Evolutionary conservation across 1,140 invertebrate species (phyloP).

Genomic region (Acromyrmex charruanus): DNA sequence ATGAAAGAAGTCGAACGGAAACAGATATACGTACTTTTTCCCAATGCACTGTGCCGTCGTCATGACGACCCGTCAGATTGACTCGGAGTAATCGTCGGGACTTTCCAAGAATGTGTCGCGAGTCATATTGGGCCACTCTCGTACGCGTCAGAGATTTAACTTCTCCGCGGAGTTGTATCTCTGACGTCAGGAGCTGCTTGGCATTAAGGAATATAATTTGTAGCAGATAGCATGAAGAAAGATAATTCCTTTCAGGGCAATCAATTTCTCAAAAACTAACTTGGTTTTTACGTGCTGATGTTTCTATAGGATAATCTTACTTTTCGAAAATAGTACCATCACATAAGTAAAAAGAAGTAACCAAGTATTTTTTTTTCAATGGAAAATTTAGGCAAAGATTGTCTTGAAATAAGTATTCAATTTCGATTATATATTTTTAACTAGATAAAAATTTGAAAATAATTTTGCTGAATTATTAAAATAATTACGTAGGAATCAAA

Average conservation of each 20-base stretch:
- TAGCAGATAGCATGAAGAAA: not conserved
- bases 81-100: slow-evolving; percentile 69
- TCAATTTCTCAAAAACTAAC: not conserved
- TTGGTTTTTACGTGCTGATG: not conserved
- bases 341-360: slow-evolving; percentile 3
- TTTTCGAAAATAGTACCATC: not conserved
- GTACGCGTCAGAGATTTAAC: slow-evolving; percentile 2
- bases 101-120: slow-evolving; percentile 67
- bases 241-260: too few species aligned
- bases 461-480: too few species aligned
- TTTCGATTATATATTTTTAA: not conserved
- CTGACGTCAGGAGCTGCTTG: slow-evolving; percentile 24
- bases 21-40: slow-evolving; percentile 60
- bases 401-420: not conserved
- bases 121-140: slow-evolving; percentile 68
- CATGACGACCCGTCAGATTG: slow-evolving; percentile 73
- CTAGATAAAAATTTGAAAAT: too few species aligned
- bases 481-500: too few species aligned
- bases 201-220: not conserved
- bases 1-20: slow-evolving; percentile 43
- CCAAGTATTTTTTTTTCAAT: not conserved
- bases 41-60: slow-evolving; percentile 77
- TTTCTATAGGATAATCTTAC: not conserved
- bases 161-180: slow-evolving; percentile 6
- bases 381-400: not conserved